Evolutionary conservation across 2,888 invertebrate genomes (phyloP), one percentile per base, ranked within the genome.

Genomic region (Conus canariensis): DNA sequence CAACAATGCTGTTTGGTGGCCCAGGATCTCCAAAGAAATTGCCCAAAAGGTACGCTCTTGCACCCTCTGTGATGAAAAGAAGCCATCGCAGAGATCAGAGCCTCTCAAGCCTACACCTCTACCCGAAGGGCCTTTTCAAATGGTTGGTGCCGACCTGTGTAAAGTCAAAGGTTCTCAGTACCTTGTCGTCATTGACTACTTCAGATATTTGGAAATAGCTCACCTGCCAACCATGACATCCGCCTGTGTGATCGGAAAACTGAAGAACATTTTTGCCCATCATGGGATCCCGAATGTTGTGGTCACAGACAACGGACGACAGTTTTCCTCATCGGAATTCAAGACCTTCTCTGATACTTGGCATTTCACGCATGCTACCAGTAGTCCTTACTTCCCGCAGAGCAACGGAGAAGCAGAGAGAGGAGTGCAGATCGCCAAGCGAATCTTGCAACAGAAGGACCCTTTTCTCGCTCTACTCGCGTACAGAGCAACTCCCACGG

Each of bases 101-200:
- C 90, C 90, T 25, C 30, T 90, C 10, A 30, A 9, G 2, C 77
- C 90, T 22, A 58, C 87, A 14, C 30, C 82, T 12, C 30, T 86
- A 30, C 90, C 87, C 4, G 80, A 87, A 22, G 19, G 64, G 14
- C 87, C n/a, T 3, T 90, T 86, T 60, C 67, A 67, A n/a, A 77
- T 59, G 60, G 70, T 90, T 6, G 80, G 74, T 0, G 56, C 56
- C 10, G 90, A 87, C 60, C 16, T 82, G 6, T 82, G 77, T 82
- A 64, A 90, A 22, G 7, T 59, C 19, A 87, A 86, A 22, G 87
- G 87, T 19, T 2, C 16, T 12, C 70, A 59, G 19, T 87, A 82
- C n/a, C 67, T 89, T 3, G 64, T 89, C 4, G 19, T 89, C 8
- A 82, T 82, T 6, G 90, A 90, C 60, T 90, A 90, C 25, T 87